These are phyloP conservation scores for Turritopsis dohrnii DNA, from an alignment of 30 jellyfish, hydroid and myxozoan genomes.

Conservation along the genomic window DNA sequence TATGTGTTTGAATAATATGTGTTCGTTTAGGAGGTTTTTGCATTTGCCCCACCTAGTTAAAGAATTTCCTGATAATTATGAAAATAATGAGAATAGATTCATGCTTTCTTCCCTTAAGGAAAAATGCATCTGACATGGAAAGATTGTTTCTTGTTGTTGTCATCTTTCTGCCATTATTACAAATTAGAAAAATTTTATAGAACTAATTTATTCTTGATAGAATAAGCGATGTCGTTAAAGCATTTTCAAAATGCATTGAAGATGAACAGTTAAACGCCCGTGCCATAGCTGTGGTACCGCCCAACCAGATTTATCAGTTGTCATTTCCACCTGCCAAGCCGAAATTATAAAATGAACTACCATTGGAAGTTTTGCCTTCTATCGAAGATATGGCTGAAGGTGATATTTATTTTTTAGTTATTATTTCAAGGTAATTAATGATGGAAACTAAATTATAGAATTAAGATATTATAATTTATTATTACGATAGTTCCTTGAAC, in stretches of 20 bases:
- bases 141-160: not conserved
- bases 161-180: not conserved
- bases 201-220: constrained; percentile 1
- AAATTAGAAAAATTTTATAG: not conserved
- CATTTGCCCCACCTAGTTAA: too few relatives aligned
- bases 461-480: too few relatives aligned
- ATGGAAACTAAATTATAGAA: too few relatives aligned
- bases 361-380: not conserved
- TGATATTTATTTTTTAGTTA: not conserved
- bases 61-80: too few relatives aligned
- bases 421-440: too few relatives aligned
- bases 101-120: too few relatives aligned
- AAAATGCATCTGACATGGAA: not conserved
- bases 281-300: constrained; percentile 36
- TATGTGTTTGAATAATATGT: too few relatives aligned
- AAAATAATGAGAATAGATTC: too few relatives aligned
- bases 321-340: constrained; percentile 10
- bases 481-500: too few relatives aligned
- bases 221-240: constrained; percentile 44
- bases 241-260: constrained; percentile 37
- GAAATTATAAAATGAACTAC: not conserved
- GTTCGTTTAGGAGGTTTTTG: too few relatives aligned
- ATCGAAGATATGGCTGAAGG: not conserved
- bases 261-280: constrained; percentile 47
- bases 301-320: constrained; percentile 30